phyloP scores from a whole-genome alignment of 1,140 invertebrate genomes.

The Bombus superbus region DNA sequence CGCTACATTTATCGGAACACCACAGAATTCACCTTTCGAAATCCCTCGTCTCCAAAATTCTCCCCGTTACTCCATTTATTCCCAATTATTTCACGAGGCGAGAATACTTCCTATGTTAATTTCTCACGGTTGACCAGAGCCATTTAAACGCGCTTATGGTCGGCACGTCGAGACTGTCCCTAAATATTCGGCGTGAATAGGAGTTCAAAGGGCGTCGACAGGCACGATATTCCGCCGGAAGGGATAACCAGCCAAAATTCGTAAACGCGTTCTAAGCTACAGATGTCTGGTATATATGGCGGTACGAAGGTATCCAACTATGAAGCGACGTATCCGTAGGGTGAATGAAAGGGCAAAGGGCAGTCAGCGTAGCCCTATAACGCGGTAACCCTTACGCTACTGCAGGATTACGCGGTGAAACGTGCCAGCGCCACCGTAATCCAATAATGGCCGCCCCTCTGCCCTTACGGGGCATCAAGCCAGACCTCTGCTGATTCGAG shows the following conservation, averaged over 20 bases:
- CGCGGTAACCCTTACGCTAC: slow-evolving; percentile 48
- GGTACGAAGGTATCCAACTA: background rate
- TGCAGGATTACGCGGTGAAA: slow-evolving; percentile 63
- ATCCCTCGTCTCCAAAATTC: background rate
- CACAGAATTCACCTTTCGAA: no score
- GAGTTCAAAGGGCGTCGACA: slow-evolving; percentile 23
- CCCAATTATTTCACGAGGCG: background rate
- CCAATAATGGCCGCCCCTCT: slow-evolving; percentile 58
- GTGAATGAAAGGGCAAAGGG: slow-evolving; percentile 45
- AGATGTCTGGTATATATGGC: slow-evolving; percentile 17
- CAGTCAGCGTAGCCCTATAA: slow-evolving; percentile 36
- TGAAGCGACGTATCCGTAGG: slow-evolving; percentile 27
- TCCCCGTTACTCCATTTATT: no score
- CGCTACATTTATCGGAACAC: no score
- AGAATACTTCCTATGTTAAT: background rate
- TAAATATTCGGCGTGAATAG: slow-evolving; percentile 28
- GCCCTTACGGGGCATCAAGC: slow-evolving; percentile 16
- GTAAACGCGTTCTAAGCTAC: slow-evolving; percentile 39
- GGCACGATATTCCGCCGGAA: slow-evolving; percentile 32
- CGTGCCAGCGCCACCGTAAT: slow-evolving; percentile 58
- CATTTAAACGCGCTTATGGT: slow-evolving; percentile 1
- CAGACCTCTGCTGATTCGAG: slow-evolving; percentile 51
- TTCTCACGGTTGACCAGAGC: background rate
- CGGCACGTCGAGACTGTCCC: background rate
- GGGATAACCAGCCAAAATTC: slow-evolving; percentile 20